These are phyloP conservation scores for Circaetus gallicus DNA, from an alignment of 2,113 vertebrate genomes.

Conservation along the genomic window DNA sequence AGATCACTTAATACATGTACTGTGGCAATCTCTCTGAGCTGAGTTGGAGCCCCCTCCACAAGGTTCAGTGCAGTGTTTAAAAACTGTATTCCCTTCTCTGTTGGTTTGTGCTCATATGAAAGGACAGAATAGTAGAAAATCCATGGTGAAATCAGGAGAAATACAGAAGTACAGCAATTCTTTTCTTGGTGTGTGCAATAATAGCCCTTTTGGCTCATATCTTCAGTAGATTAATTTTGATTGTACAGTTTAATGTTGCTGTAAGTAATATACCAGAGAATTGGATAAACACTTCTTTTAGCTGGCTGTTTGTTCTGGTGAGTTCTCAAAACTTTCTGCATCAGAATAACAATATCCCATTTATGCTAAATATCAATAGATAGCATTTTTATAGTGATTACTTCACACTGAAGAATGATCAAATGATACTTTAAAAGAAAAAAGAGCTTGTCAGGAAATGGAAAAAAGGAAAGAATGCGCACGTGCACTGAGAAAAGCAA, in stretches of 20 bases:
- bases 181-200: neutral
- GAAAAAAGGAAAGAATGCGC: neutral
- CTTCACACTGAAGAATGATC: neutral
- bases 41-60: neutral
- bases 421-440: neutral
- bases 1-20: neutral
- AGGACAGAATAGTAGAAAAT: neutral
- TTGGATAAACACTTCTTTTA: neutral
- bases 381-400: neutral
- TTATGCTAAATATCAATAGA: neutral
- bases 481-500: neutral
- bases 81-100: neutral
- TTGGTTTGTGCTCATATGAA: neutral
- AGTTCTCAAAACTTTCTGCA: neutral
- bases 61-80: neutral
- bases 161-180: neutral
- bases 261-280: neutral
- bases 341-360: neutral
- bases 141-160: neutral
- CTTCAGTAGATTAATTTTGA: neutral
- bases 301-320: neutral
- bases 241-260: neutral
- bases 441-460: neutral
- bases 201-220: neutral
- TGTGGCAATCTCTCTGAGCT: neutral